Conservation (phyloP, 2,888 invertebrate species). For the Pristionchus maxplancki region DNA sequence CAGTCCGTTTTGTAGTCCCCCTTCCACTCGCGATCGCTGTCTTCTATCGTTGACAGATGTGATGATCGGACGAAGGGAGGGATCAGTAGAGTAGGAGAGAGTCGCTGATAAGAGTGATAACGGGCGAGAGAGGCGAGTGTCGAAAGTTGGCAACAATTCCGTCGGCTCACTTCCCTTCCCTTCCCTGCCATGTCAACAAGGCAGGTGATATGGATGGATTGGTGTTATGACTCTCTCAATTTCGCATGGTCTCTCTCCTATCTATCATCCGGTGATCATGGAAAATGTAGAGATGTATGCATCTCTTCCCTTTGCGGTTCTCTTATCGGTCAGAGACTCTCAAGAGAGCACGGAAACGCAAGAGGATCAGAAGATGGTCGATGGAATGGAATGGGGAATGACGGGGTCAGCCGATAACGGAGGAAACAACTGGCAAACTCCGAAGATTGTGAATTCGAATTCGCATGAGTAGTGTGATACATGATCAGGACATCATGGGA, state of each 20-base stretch:
- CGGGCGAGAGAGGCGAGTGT: not conserved
- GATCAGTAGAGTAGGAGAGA: too few relatives aligned
- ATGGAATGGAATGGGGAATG: not conserved
- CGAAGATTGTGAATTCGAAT: too few relatives aligned
- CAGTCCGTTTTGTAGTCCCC: not conserved
- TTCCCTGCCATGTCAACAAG: not conserved
- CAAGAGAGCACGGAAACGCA: too few relatives aligned
- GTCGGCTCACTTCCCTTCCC: not conserved
- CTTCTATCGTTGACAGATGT: not conserved
- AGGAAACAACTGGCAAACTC: too few relatives aligned
- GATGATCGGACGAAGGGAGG: too few relatives aligned
- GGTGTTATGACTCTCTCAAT: not conserved
- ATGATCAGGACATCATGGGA: too few relatives aligned
- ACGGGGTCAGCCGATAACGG: not conserved
- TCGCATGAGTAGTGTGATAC: too few relatives aligned
- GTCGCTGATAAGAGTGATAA: not conserved
- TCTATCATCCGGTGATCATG: too few relatives aligned
- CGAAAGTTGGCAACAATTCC: conserved; percentile 17
- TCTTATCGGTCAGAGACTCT: too few relatives aligned
- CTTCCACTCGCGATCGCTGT: not conserved
- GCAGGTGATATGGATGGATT: not conserved
- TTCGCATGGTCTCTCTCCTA: not conserved
- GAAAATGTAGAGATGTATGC: too few relatives aligned
- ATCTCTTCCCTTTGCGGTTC: too few relatives aligned
- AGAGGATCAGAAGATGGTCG: too few relatives aligned